phyloP scores from a whole-genome alignment of 1,140 invertebrate species.

The Aphaenogaster ashmeadi region DNA sequence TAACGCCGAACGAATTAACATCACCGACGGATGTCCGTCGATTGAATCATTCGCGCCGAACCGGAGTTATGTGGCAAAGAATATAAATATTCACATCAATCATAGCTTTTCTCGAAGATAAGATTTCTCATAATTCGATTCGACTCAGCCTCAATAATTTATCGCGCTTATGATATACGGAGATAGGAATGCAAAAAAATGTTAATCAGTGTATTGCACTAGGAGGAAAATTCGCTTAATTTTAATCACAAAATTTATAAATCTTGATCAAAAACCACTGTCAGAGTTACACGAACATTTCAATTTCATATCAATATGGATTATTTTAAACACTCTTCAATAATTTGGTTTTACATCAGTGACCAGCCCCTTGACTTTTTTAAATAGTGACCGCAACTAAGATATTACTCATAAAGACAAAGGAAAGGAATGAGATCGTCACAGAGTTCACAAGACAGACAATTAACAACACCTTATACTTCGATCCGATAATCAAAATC shows the following conservation, averaged over 20 bases:
- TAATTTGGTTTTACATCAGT: no score
- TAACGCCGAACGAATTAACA: slow-evolving; percentile 15
- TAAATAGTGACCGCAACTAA: no score
- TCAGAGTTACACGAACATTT: no score
- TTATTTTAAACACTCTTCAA: no score
- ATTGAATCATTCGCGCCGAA: background rate
- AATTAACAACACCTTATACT: no score
- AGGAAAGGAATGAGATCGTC: no score
- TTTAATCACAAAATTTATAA: background rate
- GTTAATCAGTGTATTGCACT: background rate
- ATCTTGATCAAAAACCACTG: no score
- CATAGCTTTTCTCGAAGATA: background rate
- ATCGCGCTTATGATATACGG: background rate
- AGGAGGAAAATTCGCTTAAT: background rate
- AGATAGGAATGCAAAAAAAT: background rate
- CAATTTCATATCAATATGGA: no score
- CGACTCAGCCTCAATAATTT: background rate
- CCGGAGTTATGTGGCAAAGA: background rate
- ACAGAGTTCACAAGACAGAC: no score
- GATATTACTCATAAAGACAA: no score
- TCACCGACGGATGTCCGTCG: background rate
- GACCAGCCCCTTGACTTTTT: no score
- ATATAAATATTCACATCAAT: slow-evolving; percentile 24
- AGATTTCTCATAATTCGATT: background rate
- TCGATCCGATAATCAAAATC: no score